Percentiles rank a stretch among this genome's conserved stretches.
Conservation (phyloP, 2,797 vertebrate genomes). For the Alfaro cultratus region DNA sequence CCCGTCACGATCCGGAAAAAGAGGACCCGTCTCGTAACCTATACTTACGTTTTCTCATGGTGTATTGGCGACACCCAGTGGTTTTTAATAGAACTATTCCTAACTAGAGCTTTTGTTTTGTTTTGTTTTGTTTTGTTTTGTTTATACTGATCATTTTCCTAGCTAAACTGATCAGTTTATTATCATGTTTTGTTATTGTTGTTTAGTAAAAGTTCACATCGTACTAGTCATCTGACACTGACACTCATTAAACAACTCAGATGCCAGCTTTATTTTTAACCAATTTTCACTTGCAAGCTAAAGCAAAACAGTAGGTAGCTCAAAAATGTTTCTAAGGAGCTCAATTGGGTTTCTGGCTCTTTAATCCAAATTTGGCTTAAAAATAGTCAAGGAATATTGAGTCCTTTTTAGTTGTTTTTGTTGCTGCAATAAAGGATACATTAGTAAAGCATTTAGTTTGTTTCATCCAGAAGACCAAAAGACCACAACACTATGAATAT, state of each 20-base stretch:
- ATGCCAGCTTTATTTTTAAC: neutral
- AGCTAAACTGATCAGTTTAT: neutral
- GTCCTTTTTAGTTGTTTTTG: neutral
- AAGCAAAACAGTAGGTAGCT: neutral
- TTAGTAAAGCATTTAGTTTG: neutral
- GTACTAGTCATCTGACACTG: neutral
- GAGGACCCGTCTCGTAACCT: neutral
- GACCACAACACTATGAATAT: neutral
- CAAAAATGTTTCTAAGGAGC: neutral
- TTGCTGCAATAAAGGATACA: neutral
- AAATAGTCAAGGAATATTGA: neutral
- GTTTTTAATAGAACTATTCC: neutral
- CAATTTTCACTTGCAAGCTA: neutral
- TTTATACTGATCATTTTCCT: neutral
- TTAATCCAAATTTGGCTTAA: neutral
- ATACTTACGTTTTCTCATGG: accelerated
- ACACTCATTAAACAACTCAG: neutral
- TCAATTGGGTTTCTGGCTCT: neutral
- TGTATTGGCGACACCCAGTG: constrained; percentile 2
- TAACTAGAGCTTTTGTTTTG: neutral
- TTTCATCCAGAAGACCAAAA: neutral
- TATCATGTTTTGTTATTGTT: neutral
- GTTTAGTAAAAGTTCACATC: neutral
- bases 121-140: neutral
- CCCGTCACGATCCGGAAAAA: constrained; percentile 52